These are phyloP conservation scores for Yoshiicerus persimilis DNA, from an alignment of 1,140 invertebrate genomes.

Conservation along the genomic window DNA sequence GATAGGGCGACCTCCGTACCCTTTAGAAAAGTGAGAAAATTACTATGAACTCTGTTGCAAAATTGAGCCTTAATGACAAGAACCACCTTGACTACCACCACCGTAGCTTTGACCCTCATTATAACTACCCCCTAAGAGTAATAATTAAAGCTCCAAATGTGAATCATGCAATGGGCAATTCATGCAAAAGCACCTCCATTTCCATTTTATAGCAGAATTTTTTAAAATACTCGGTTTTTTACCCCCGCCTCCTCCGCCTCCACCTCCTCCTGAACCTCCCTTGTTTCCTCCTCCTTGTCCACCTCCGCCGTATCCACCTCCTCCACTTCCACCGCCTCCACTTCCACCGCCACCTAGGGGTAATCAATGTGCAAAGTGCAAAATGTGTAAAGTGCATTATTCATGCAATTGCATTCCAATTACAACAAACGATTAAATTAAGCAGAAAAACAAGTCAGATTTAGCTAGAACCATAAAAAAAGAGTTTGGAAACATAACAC, in stretches of 20 bases:
- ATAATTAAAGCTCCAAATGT: not conserved
- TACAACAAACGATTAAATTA: no score
- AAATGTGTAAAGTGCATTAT: no score
- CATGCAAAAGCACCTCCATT: no score
- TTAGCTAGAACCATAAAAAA: no score
- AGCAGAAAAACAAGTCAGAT: no score
- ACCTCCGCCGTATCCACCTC: not conserved
- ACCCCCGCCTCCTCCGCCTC: not conserved
- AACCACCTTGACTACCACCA: not conserved
- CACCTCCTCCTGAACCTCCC: not conserved
- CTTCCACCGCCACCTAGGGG: not conserved
- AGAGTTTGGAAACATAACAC: no score
- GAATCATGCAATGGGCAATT: no score
- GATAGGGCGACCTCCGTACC: not conserved
- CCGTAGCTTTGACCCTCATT: not conserved
- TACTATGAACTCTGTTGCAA: not conserved
- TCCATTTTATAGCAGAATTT: not conserved
- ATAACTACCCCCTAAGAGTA: not conserved
- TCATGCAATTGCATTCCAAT: no score
- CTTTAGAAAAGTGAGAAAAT: not conserved
- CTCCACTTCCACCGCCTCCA: not conserved
- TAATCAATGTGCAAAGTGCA: no score
- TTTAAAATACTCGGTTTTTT: not conserved
- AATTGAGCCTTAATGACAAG: not conserved
- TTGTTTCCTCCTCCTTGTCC: not conserved